Percentiles rank a stretch among this genome's conserved stretches.
These are phyloP conservation scores for Vanessa tameamea DNA, from an alignment of 1,140 invertebrate genomes.

Conservation along the genomic window DNA sequence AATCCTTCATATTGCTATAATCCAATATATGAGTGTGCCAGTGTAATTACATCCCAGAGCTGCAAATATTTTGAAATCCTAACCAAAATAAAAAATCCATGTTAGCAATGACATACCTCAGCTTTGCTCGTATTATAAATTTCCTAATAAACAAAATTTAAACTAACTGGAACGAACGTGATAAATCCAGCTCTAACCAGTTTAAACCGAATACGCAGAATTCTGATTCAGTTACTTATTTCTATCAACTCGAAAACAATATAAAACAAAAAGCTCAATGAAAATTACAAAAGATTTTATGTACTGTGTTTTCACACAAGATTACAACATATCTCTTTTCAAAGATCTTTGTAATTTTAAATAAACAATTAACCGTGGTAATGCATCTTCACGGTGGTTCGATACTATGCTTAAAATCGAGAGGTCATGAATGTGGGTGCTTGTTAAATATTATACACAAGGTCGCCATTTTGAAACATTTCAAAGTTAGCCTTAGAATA, in stretches of 20 bases:
- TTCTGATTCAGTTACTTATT: no score
- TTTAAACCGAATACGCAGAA: no score
- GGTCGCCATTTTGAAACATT: conserved; percentile 22
- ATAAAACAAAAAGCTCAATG: not conserved
- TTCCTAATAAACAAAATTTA: no score
- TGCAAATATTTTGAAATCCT: no score
- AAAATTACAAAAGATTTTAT: not conserved
- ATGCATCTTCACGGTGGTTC: conserved; percentile 7
- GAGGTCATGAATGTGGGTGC: conserved; percentile 7
- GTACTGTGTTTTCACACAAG: conserved; percentile 1
- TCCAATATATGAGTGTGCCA: no score
- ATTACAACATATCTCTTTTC: not conserved
- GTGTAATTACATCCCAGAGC: no score
- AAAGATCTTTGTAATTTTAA: conserved; percentile 5
- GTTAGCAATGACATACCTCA: no score
- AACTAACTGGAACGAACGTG: no score
- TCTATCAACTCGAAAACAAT: not conserved
- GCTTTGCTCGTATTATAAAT: no score
- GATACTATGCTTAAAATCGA: not conserved
- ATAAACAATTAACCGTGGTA: conserved; percentile 10
- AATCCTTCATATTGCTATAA: no score
- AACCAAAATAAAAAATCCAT: no score
- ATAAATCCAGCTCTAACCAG: no score
- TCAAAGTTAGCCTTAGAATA: not conserved
- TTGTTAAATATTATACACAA: not conserved